phyloP scores from a whole-genome alignment of 2,113 vertebrate genomes.

The Vimba vimba region DNA sequence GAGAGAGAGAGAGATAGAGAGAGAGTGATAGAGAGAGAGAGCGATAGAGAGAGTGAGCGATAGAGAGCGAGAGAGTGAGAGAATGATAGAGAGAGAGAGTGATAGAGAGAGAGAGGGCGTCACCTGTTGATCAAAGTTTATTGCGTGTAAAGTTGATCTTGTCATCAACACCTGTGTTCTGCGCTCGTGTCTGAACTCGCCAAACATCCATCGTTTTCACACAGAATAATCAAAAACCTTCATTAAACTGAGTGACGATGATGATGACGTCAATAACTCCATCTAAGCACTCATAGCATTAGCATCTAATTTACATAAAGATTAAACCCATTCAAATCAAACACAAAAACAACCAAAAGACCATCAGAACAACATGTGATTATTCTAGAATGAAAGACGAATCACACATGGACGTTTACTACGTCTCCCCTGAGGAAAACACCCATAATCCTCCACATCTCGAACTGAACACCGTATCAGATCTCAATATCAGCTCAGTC shows the following conservation, averaged over 20 bases:
- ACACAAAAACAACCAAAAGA: background rate
- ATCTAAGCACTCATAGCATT: background rate
- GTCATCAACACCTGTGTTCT: conserved; percentile 59
- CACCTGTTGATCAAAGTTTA: conserved; percentile 10
- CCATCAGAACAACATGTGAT: background rate
- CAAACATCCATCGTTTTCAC: conserved; percentile 45
- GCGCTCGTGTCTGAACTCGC: conserved; percentile 29
- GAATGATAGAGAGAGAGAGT: too few species aligned
- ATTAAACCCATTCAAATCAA: conserved; percentile 12
- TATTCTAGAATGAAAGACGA: background rate
- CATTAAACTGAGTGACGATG: background rate
- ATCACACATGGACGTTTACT: background rate
- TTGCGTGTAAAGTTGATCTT: conserved; percentile 42
- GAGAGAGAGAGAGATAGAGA: too few species aligned
- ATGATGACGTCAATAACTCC: conserved; percentile 2
- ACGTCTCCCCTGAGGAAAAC: too few species aligned
- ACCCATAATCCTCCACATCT: background rate
- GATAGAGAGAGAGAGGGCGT: background rate
- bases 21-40: too few species aligned
- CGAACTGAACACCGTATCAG: too few species aligned
- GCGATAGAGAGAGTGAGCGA: accelerated
- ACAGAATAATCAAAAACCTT: conserved; percentile 15
- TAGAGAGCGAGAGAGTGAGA: too few species aligned
- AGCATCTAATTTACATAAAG: conserved; percentile 15
- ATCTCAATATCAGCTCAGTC: too few species aligned